phyloP scores from a whole-genome alignment of 2,113 vertebrate genomes.

The Daphoenositta chrysoptera region DNA sequence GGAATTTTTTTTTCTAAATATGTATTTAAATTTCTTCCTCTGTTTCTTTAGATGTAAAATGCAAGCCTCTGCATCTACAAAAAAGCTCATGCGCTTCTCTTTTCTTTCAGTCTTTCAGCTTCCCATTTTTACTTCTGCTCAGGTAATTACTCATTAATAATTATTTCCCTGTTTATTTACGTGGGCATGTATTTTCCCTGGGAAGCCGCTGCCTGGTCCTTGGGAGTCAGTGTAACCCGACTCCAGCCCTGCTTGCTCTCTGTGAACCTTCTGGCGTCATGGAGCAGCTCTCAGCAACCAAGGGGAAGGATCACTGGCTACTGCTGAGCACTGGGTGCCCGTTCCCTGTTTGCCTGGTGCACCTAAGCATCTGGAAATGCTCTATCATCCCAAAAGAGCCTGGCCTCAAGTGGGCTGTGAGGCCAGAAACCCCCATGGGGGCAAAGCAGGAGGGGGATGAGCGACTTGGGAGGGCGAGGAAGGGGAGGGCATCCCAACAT shows the following conservation, averaged over 20 bases:
- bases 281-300: background rate
- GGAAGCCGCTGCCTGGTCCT: background rate
- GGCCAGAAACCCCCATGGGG: accelerated
- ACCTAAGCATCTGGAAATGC: background rate
- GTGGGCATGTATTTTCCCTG: background rate
- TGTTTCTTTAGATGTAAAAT: background rate
- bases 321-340: background rate
- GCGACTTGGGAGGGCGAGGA: accelerated
- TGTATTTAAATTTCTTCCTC: background rate
- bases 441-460: background rate
- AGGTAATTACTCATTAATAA: background rate
- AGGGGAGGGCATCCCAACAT: background rate
- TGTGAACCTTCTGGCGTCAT: background rate
- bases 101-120: constrained; percentile 5
- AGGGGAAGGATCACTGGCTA: background rate
- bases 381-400: background rate
- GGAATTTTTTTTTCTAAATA: background rate
- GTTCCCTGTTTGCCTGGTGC: background rate
- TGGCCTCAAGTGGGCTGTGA: background rate
- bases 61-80: background rate
- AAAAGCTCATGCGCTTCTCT: background rate
- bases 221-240: background rate
- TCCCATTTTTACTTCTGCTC: background rate
- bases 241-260: background rate
- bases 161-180: background rate